Conservation (phyloP, 2,888 invertebrate species). For the Cancer borealis region DNA sequence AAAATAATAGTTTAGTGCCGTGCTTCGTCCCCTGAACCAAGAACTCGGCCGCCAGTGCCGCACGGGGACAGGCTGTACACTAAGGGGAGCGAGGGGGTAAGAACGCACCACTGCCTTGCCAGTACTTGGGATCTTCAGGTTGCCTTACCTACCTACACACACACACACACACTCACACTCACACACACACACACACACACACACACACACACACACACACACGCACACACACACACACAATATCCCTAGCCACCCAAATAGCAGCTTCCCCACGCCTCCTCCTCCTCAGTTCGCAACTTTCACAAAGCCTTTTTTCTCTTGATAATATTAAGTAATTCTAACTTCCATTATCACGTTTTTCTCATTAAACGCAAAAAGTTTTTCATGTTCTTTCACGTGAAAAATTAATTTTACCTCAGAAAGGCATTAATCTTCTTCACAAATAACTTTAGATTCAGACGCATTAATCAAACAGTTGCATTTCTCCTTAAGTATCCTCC, state of each 20-base stretch:
- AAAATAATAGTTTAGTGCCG: too few species aligned
- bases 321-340: neutral
- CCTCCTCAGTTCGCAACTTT: neutral
- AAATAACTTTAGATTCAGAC: neutral
- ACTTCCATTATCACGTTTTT: neutral
- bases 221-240: neutral
- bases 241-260: too few species aligned
- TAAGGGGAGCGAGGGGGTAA: neutral
- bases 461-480: neutral
- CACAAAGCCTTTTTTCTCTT: neutral
- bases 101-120: too few species aligned
- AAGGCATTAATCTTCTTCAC: neutral
- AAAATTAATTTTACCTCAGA: neutral
- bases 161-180: too few species aligned
- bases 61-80: too few species aligned
- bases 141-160: too few species aligned
- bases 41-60: too few species aligned
- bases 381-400: neutral
- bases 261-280: neutral
- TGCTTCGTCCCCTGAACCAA: too few species aligned
- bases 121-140: too few species aligned
- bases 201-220: slow-evolving; percentile 8
- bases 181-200: neutral
- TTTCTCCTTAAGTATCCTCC: neutral
- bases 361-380: neutral